Conservation (phyloP, 2,113 vertebrate genomes). For the Pangasianodon hypophthalmus region DNA sequence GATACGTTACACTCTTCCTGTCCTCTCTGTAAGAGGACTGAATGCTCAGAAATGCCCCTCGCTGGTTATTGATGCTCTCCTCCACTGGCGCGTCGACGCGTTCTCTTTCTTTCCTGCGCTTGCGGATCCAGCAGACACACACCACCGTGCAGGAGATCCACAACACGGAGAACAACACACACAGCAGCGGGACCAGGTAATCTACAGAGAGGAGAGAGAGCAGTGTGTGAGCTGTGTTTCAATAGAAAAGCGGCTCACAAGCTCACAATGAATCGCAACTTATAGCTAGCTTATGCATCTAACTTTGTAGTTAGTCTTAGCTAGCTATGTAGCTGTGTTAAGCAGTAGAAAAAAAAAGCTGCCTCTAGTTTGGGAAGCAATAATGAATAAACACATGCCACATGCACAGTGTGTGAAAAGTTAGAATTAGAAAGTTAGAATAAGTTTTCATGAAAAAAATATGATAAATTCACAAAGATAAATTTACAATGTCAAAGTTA, state of each 20-base stretch:
- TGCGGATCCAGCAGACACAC: conserved; percentile 91
- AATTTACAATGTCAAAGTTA: not conserved
- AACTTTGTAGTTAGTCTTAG: not conserved
- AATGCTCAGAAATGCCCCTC: conserved; percentile 83
- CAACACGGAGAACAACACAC: conserved; percentile 83
- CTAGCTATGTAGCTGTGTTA: not conserved
- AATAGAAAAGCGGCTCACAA: not conserved
- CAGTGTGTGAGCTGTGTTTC: not conserved
- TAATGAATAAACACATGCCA: not conserved
- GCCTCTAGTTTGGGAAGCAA: not conserved
- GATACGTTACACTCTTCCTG: conserved; percentile 85
- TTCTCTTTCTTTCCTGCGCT: conserved; percentile 90
- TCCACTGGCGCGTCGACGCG: conserved; percentile 77
- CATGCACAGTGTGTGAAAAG: not conserved
- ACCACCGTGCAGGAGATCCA: conserved; percentile 87
- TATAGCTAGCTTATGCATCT: no score
- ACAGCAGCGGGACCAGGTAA: conserved; percentile 85
- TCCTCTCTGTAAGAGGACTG: conserved; percentile 79
- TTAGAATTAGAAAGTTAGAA: not conserved
- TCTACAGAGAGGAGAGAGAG: conserved; percentile 65
- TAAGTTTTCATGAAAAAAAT: not conserved
- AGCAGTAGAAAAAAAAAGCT: not conserved
- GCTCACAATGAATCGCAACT: no score
- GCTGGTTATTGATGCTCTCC: conserved; percentile 87
- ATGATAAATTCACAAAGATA: not conserved